phyloP scores from a whole-genome alignment of 1,140 invertebrate species.

The Arion vulgaris region DNA sequence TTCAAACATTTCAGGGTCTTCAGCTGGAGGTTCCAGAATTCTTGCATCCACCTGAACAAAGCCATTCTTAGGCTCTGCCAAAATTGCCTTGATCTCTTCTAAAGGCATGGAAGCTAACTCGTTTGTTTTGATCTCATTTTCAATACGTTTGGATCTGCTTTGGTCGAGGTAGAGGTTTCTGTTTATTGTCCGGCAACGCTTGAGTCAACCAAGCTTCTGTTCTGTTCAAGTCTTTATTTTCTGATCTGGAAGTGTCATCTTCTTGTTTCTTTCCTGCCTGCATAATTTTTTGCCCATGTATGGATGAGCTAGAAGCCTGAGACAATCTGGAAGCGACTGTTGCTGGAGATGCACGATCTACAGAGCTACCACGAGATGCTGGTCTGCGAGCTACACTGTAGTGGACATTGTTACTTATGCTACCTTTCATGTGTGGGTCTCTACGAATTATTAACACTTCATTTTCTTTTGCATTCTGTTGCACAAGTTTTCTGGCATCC shows the following conservation, averaged over 20 bases:
- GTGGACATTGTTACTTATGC: conserved; percentile 25
- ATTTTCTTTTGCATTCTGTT: conserved; percentile 10
- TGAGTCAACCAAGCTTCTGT: conserved; percentile 63
- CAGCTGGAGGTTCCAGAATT: conserved; percentile 58
- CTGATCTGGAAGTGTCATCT: background rate
- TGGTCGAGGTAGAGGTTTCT: conserved; percentile 42
- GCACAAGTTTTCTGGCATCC: conserved; percentile 18
- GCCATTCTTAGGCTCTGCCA: conserved; percentile 57
- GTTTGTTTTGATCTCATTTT: conserved; percentile 39
- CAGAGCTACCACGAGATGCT: background rate
- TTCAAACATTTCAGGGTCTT: conserved; percentile 64
- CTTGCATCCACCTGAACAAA: conserved; percentile 44
- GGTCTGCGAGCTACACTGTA: background rate
- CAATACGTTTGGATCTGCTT: conserved; percentile 46
- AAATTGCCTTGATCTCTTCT: conserved; percentile 63
- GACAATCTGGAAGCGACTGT: conserved; percentile 17
- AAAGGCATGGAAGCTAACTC: conserved; percentile 53
- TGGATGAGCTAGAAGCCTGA: conserved; percentile 39
- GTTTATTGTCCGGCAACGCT: conserved; percentile 51
- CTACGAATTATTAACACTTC: conserved; percentile 37
- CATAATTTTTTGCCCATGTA: conserved; percentile 6
- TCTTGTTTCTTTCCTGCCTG: background rate
- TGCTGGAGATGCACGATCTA: background rate
- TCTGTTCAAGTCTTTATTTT: conserved; percentile 47
- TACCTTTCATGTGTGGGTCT: conserved; percentile 8